Evolutionary conservation across 64 coral and sea anemone species (phyloP).

Genomic region (Pocillopora damicornis): DNA sequence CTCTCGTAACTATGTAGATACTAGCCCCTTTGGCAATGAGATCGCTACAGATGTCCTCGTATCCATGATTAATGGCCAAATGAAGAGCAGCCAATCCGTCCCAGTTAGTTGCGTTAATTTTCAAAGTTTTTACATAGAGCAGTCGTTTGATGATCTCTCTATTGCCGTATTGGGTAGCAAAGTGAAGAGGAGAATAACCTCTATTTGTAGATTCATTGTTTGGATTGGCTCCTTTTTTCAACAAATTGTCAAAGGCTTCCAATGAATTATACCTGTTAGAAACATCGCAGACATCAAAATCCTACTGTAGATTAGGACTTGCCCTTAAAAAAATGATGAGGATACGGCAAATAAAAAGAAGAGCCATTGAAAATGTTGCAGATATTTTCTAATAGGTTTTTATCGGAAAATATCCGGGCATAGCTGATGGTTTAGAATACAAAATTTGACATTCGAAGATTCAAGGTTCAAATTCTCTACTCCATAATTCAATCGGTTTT

Average conservation of each 20-base stretch:
- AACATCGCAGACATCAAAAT: background rate
- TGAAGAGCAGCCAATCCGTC: conserved; percentile 46
- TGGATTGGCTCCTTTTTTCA: conserved; percentile 6
- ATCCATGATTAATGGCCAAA: background rate
- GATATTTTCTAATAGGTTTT: too few species aligned
- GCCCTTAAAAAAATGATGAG: too few species aligned
- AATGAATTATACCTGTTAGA: conserved; percentile 4
- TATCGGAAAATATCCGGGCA: too few species aligned
- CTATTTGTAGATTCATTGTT: background rate
- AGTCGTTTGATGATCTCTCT: conserved; percentile 9
- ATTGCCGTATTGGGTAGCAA: conserved; percentile 7
- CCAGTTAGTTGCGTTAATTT: conserved; percentile 26
- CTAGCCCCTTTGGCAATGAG: conserved; percentile 19
- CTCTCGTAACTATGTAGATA: conserved; percentile 2
- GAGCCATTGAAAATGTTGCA: too few species aligned
- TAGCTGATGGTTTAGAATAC: too few species aligned
- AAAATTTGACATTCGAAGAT: too few species aligned
- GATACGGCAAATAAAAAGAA: too few species aligned
- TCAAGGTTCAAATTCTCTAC: too few species aligned
- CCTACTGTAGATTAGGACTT: too few species aligned
- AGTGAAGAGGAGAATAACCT: background rate
- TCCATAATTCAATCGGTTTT: too few species aligned
- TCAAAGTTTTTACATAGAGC: background rate
- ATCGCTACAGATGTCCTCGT: conserved; percentile 16
- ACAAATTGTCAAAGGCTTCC: conserved; percentile 3